Percentiles rank a stretch among this genome's conserved stretches.
Evolutionary conservation across 1,140 invertebrate species (phyloP).

Genomic region (Protaetia brevitarsis): DNA sequence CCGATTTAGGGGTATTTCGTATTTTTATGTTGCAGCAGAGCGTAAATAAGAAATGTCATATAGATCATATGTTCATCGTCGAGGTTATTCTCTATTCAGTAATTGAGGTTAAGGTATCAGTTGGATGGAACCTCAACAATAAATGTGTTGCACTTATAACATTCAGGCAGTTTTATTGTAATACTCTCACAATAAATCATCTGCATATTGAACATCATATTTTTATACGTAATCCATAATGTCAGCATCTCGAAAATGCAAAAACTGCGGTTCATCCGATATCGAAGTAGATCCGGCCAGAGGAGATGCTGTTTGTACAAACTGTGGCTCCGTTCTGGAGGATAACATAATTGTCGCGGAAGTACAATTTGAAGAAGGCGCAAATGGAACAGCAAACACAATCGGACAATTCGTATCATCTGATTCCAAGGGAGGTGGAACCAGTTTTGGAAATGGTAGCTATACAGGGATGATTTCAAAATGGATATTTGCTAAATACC

Average conservation of each 20-base stretch:
- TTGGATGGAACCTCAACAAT: no score
- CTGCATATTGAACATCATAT: no score
- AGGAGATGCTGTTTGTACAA: constrained; percentile 94
- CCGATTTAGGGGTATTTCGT: no score
- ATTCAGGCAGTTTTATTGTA: no score
- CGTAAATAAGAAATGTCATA: no score
- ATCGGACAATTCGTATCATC: constrained; percentile 91
- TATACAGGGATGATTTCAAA: constrained; percentile 30
- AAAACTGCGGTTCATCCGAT: constrained; percentile 90
- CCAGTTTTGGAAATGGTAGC: constrained; percentile 70
- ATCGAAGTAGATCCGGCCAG: constrained; percentile 89
- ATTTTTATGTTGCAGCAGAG: no score
- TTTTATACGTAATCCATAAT: constrained; percentile 26
- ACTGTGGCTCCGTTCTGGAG: constrained; percentile 93
- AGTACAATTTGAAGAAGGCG: constrained; percentile 92
- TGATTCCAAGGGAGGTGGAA: constrained; percentile 79
- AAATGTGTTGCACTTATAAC: no score
- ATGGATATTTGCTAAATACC: constrained; percentile 6
- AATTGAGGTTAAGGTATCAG: no score
- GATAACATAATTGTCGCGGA: constrained; percentile 96
- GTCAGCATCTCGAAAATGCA: constrained; percentile 71
- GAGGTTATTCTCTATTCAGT: no score
- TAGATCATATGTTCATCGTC: no score
- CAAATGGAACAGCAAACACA: constrained; percentile 80
- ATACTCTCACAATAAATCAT: no score